Conservation (phyloP, 2,797 vertebrate species). For the Oreonectes daqikongensis region DNA sequence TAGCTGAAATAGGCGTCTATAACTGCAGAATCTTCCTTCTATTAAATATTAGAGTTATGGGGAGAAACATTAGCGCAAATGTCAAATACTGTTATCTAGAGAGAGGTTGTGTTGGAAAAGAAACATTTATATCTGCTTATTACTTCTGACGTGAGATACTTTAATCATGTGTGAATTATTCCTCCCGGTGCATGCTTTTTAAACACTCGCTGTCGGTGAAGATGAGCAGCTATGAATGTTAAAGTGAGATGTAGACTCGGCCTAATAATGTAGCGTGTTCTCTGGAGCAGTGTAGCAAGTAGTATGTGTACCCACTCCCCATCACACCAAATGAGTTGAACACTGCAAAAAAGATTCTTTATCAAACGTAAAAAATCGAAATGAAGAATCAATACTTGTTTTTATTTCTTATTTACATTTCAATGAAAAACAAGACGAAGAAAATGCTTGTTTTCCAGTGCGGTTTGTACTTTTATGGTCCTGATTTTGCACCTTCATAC, state of each 20-base stretch:
- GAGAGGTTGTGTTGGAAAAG: background rate
- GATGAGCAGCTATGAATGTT: slow-evolving; percentile 40
- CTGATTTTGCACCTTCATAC: slow-evolving; percentile 6
- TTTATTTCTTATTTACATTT: no score
- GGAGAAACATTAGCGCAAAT: slow-evolving; percentile 15
- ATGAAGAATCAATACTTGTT: no score
- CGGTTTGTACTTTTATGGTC: no score
- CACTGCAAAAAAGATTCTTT: no score
- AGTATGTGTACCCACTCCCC: slow-evolving; percentile 13
- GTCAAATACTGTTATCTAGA: slow-evolving; percentile 10
- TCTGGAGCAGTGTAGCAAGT: slow-evolving; percentile 40
- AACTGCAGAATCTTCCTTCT: slow-evolving; percentile 1
- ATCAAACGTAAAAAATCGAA: no score
- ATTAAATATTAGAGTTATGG: background rate
- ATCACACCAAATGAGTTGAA: slow-evolving; percentile 34
- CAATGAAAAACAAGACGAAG: no score
- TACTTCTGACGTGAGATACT: slow-evolving; percentile 33
- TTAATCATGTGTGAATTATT: slow-evolving; percentile 40
- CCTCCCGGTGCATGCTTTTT: slow-evolving; percentile 38
- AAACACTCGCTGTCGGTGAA: slow-evolving; percentile 34
- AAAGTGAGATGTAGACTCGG: slow-evolving; percentile 20
- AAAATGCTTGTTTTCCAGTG: background rate
- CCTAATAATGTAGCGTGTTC: slow-evolving; percentile 46
- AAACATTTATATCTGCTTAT: slow-evolving; percentile 33
- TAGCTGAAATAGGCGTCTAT: slow-evolving; percentile 18